Conservation (phyloP, 2,113 vertebrate genomes). For the Podarcis muralis region DNA sequence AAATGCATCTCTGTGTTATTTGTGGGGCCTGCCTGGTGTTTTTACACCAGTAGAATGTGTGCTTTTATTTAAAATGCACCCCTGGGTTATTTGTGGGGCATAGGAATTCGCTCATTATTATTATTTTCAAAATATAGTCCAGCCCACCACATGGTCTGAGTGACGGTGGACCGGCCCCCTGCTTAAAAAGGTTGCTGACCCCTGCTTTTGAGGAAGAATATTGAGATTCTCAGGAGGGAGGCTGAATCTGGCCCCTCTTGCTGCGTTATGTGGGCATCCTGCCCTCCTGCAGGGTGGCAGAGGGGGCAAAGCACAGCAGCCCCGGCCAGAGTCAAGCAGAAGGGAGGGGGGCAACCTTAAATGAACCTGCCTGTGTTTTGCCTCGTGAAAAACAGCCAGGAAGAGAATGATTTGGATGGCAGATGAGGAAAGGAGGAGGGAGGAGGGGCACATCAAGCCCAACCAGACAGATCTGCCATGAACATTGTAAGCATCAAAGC, state of each 20-base stretch:
- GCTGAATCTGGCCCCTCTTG: not conserved
- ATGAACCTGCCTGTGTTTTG: not conserved
- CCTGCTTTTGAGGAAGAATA: not conserved
- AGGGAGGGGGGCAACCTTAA: not conserved
- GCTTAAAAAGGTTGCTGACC: too few species aligned
- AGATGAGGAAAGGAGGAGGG: not conserved
- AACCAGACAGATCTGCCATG: not conserved
- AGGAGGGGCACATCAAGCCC: not conserved
- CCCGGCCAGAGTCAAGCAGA: not conserved
- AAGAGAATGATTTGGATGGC: not conserved
- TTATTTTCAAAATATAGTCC: too few species aligned
- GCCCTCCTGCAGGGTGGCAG: not conserved
- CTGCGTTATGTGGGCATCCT: not conserved
- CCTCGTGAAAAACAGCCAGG: not conserved
- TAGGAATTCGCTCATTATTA: too few species aligned
- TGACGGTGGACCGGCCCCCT: accelerated
- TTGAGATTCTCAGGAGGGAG: not conserved
- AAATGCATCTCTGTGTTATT: too few species aligned
- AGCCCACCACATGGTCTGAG: too few species aligned
- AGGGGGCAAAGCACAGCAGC: not conserved
- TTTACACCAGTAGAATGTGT: too few species aligned
- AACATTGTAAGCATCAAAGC: not conserved
- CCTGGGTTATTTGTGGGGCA: too few species aligned
- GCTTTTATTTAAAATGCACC: too few species aligned
- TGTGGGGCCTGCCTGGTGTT: too few species aligned